phyloP scores from a whole-genome alignment of 2,113 vertebrate species.

The Dermatemys mawii region DNA sequence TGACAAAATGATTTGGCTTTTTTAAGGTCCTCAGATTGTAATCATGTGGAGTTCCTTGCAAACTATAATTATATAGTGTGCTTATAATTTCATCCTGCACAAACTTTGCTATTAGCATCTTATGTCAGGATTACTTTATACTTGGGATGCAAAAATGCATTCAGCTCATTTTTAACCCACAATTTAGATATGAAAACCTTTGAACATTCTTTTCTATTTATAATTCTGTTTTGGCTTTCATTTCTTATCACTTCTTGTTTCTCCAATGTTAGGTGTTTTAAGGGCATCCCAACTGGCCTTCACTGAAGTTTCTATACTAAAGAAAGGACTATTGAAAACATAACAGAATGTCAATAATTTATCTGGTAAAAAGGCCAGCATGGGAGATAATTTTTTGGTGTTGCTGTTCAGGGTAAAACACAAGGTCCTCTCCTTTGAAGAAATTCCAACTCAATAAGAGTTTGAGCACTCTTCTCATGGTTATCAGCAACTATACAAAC shows the following conservation, averaged over 20 bases:
- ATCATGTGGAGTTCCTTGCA: conserved; percentile 24
- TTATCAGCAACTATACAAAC: not conserved
- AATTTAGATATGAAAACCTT: not conserved
- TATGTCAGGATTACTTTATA: conserved; percentile 14
- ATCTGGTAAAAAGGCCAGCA: not conserved
- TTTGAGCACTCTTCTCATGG: not conserved
- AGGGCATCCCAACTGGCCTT: not conserved
- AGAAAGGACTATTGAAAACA: not conserved
- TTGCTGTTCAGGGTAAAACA: not conserved
- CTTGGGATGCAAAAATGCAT: conserved; percentile 17
- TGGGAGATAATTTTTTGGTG: not conserved
- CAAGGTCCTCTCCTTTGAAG: not conserved
- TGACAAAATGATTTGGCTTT: not conserved
- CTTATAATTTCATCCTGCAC: conserved; percentile 41
- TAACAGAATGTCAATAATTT: not conserved
- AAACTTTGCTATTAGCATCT: conserved; percentile 16
- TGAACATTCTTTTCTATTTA: not conserved
- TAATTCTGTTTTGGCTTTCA: not conserved
- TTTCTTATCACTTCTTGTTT: not conserved
- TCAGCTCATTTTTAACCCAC: not conserved
- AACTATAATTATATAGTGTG: conserved; percentile 44
- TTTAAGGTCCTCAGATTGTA: conserved; percentile 37
- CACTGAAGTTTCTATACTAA: not conserved
- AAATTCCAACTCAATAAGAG: not conserved
- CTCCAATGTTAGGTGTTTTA: not conserved